Evolutionary conservation across 2,113 vertebrate genomes (phyloP), one percentile per base, ranked within the genome.

Genomic region (Malaclemys terrapin): DNA sequence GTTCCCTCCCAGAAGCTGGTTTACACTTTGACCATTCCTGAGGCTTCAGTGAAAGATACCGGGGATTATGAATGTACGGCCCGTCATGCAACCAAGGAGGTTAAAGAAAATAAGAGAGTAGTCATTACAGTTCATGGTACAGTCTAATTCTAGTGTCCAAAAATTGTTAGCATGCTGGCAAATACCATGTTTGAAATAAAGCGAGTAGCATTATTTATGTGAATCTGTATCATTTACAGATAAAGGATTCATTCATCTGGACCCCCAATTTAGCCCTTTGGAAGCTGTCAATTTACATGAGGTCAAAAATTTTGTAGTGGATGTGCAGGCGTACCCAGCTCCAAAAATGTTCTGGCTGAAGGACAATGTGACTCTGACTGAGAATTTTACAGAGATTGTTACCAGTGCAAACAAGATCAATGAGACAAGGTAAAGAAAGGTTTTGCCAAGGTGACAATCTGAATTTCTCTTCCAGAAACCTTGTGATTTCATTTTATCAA

Each of bases 41-140:
- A 99, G 79, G 99, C 99, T 82, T 98, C 99, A 1, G 95, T 98
- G 94, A 99, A 99, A 94, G 99, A 99, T 98, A 99, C 99, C 5
- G 99, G 99, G 59, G 98, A 99, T 91, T 99, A 99, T 27, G 98
- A 99, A 38, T 99, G 99, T 91, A 98, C 98, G 72, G 99, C 99
- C 94, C 98, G 98, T 4, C 99, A 99, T 85, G 98, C 99, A 78
- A 98, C 98, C 42, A 99, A 96, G 93, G 98, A 99, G 29, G 98
- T 99, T 85, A 99, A 98, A 90, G 98, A 99, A 95, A 99, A 98
- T 47, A 99, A 99, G 98, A 98, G 98, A 89, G 98, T 99, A 76
- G 98, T 95, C 89, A 98, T 99, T 88, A 98, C 98, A 57, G 99
- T 99, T 86, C 99, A 99, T 78, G 99, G 99, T 99, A 98, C 42